Evolutionary conservation across 2,797 vertebrate genomes (phyloP).

Genomic region (Nasua narica): DNA sequence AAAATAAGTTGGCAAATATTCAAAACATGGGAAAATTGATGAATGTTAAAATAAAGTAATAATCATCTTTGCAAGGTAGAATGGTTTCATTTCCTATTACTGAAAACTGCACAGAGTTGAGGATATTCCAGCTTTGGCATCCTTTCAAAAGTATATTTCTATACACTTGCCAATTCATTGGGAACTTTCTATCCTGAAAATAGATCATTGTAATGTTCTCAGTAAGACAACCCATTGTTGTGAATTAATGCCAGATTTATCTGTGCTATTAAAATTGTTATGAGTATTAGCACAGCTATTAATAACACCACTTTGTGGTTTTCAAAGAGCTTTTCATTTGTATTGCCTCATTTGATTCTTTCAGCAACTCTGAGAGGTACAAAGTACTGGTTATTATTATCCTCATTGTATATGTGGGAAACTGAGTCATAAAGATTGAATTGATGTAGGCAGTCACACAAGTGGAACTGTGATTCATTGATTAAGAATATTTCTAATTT

Average conservation of each 20-base stretch:
- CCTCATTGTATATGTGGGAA: not conserved
- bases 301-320: slow-evolving; percentile 14
- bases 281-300: slow-evolving; percentile 55
- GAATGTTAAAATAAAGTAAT: slow-evolving; percentile 39
- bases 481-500: not conserved
- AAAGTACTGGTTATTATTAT: not conserved
- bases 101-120: not conserved
- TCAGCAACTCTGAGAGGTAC: not conserved
- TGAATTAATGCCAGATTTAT: slow-evolving; percentile 64
- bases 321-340: slow-evolving; percentile 42
- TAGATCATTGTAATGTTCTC: slow-evolving; percentile 60
- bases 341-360: slow-evolving; percentile 19
- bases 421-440: not conserved
- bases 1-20: slow-evolving; percentile 40
- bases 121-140: slow-evolving; percentile 15
- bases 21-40: slow-evolving; percentile 11
- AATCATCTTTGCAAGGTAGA: slow-evolving; percentile 29
- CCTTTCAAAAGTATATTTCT: slow-evolving; percentile 35
- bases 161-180: slow-evolving; percentile 54
- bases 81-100: not conserved
- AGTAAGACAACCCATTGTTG: slow-evolving; percentile 26
- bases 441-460: not conserved
- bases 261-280: slow-evolving; percentile 57
- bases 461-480: not conserved
- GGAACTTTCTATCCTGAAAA: slow-evolving; percentile 61